Evolutionary conservation across 53 echinoderm and acorn worm species (phyloP).

Genomic region (Echinarachnius parma): DNA sequence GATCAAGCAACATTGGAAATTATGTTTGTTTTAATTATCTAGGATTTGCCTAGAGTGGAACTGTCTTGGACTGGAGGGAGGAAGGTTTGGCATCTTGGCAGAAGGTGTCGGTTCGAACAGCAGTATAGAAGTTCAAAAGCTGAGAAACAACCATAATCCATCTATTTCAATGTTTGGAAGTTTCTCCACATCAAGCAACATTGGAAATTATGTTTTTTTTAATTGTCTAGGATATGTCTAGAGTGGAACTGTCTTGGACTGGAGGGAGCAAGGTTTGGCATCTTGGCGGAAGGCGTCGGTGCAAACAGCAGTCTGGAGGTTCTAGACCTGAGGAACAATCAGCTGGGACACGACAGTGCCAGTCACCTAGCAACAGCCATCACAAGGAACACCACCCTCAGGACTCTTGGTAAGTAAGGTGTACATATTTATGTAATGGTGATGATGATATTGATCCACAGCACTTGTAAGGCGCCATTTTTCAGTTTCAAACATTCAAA

Average conservation of each 20-base stretch:
- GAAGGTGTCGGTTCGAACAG: no score
- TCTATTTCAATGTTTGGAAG: no score
- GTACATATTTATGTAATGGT: no score
- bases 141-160: no score
- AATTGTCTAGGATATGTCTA: constrained; percentile 59
- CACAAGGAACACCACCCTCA: constrained; percentile 67
- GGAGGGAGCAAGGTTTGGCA: constrained; percentile 62
- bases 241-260: constrained; percentile 94
- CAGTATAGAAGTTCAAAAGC: no score
- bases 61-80: constrained; percentile 69
- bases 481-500: no score
- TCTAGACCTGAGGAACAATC: constrained; percentile 91
- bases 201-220: no score
- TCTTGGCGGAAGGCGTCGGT: constrained; percentile 72
- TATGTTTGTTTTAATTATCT: neutral
- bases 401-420: constrained; percentile 75
- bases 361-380: constrained; percentile 66
- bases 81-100: constrained; percentile 64
- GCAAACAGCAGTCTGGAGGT: constrained; percentile 68
- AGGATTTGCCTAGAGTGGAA: constrained; percentile 95
- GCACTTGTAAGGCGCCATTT: no score
- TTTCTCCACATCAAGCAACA: no score
- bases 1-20: no score
- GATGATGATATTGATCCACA: no score
- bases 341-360: constrained; percentile 87